phyloP scores from a whole-genome alignment of 2,888 invertebrate genomes.

The Pollenia amentaria region DNA sequence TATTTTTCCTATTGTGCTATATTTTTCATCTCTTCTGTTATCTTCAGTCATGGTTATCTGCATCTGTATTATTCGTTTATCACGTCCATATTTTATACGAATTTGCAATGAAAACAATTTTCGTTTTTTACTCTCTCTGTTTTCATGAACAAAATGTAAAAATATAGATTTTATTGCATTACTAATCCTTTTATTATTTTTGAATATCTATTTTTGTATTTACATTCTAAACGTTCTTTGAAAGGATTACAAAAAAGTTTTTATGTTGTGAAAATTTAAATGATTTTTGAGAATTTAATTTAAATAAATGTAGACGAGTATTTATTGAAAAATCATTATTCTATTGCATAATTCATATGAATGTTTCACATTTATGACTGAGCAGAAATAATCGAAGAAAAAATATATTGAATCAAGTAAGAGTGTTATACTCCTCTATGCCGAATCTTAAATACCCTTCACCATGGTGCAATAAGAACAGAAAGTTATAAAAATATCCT shows the following conservation, averaged over 20 bases:
- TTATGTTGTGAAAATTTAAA: neutral
- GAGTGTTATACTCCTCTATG: neutral
- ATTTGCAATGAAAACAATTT: conserved; percentile 21
- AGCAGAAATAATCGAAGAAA: neutral
- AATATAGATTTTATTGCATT: conserved; percentile 39
- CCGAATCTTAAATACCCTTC: too few species aligned
- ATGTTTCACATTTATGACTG: neutral
- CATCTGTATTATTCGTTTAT: conserved; percentile 7
- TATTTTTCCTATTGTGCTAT: neutral
- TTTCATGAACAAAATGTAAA: conserved; percentile 25
- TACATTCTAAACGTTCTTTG: neutral
- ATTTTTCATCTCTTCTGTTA: neutral
- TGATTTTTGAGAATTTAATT: neutral
- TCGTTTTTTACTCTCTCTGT: neutral
- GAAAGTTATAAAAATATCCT: too few species aligned
- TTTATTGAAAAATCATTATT: neutral
- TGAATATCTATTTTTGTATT: neutral
- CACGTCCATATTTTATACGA: conserved; percentile 43
- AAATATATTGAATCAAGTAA: neutral
- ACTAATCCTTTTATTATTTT: conserved; percentile 26
- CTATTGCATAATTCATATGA: neutral
- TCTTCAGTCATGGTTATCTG: neutral
- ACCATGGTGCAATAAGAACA: too few species aligned
- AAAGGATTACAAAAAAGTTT: conserved; percentile 9
- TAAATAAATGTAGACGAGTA: neutral